Evolutionary conservation across 2,113 vertebrate genomes (phyloP), one percentile per base, ranked within the genome.

Genomic region (Barbus barbus): DNA sequence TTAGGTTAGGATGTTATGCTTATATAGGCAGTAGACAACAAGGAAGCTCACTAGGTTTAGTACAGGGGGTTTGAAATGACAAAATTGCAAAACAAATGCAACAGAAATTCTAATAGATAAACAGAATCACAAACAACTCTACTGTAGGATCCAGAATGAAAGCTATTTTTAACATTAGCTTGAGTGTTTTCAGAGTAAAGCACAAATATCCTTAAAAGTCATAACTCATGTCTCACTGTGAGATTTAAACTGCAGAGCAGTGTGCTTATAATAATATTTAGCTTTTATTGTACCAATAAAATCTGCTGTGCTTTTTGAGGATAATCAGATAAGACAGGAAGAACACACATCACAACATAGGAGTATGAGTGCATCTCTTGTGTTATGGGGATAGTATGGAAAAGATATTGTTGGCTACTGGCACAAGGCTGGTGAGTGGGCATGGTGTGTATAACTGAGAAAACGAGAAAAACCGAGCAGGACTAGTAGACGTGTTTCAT

Each of bases 101-200:
- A 69, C 6, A 67, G 16, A 69, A 69, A 69, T 69, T 36, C 9
- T 36, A 69, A 69, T 22, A 69, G 33, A 38, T 22, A 22, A 69
- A 69, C 65, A 69, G 33, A 38, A 69, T 69, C 33, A 36, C 33
- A 38, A 33, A 72, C 38, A 41, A 65, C 79, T 87, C 48, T 48
- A 61, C 53, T 9, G 38, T 36, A 46, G 28, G 58, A 87, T 86
- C 16, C 88, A 88, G 95, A 95, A 94, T 91, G 83, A 89, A 91
- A 92, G 92, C 92, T 92, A 90, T 93, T 96, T 95, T 95, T 93
- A 95, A 93, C 92, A 91, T 92, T 91, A 93, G 93, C 93, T 93
- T 89, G 87, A 83, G 26, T 83, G 87, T 91, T 86, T 95, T 93
- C 88, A 87, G 93, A 95, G 93, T 93, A 96, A 93, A 86, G 90